These are phyloP conservation scores for Adineta ricciae DNA, from an alignment of 2,888 invertebrate genomes.

Conservation along the genomic window DNA sequence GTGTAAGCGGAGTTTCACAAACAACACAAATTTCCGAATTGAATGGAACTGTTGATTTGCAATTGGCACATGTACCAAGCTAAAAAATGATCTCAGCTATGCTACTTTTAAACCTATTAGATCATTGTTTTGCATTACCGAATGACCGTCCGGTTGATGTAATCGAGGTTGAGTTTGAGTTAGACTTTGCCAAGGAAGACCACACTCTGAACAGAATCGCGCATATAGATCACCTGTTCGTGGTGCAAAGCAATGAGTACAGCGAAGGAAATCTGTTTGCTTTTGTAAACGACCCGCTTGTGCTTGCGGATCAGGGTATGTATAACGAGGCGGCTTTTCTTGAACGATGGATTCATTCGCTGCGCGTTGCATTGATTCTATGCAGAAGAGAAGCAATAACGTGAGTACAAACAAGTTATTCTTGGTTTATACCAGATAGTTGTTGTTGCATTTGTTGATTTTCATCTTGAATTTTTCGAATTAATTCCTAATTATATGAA, in stretches of 20 bases:
- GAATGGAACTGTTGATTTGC: slow-evolving; percentile 46
- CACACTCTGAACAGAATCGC: slow-evolving; percentile 45
- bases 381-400: no score
- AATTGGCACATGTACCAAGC: slow-evolving; percentile 45
- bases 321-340: slow-evolving; percentile 2
- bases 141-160: slow-evolving; percentile 47
- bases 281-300: slow-evolving; percentile 45
- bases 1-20: slow-evolving; percentile 46
- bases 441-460: slow-evolving; percentile 22
- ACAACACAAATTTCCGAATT: slow-evolving; percentile 46
- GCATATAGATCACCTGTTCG: slow-evolving; percentile 45
- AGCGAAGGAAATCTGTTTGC: slow-evolving; percentile 47
- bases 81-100: not conserved
- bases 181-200: slow-evolving; percentile 43
- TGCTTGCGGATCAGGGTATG: slow-evolving; percentile 40
- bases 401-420: not conserved
- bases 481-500: not conserved
- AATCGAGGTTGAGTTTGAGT: slow-evolving; percentile 40
- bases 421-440: not conserved
- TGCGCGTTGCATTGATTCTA: not conserved
- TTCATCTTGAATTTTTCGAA: not conserved
- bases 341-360: not conserved
- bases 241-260: slow-evolving; percentile 46
- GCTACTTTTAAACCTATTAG: not conserved
- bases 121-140: slow-evolving; percentile 1